phyloP scores from a whole-genome alignment of 2,113 vertebrate species.

The Platysteira castanea region DNA sequence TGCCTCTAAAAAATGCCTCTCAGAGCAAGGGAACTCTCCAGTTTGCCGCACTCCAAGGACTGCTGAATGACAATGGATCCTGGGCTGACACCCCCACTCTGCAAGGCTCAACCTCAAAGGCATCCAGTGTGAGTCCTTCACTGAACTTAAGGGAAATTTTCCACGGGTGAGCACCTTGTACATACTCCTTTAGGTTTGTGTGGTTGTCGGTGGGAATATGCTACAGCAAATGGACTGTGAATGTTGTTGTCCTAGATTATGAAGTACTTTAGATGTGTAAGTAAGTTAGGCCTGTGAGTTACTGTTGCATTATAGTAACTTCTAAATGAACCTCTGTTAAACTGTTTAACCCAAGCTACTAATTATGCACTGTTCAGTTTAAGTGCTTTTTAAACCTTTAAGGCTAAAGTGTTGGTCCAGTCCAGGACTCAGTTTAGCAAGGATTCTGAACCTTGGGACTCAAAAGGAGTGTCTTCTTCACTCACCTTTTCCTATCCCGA shows the following conservation, averaged over 20 bases:
- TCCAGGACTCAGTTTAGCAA: background rate
- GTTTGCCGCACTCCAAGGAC: background rate
- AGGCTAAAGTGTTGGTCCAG: background rate
- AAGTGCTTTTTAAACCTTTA: background rate
- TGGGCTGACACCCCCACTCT: background rate
- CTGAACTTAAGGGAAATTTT: background rate
- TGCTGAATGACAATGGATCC: fast-evolving
- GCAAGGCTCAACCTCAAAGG: background rate
- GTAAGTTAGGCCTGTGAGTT: background rate
- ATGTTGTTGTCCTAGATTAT: background rate
- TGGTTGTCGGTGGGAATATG: background rate
- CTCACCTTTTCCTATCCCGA: background rate
- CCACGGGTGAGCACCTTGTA: background rate
- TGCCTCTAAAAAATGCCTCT: background rate
- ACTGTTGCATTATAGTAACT: background rate
- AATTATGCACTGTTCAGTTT: background rate
- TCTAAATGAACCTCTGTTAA: background rate
- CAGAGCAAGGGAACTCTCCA: background rate
- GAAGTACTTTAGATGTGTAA: background rate
- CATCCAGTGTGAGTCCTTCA: background rate
- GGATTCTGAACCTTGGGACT: background rate
- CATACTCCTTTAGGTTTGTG: background rate
- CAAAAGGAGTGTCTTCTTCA: background rate
- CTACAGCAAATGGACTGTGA: background rate
- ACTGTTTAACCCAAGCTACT: background rate